A percentile compares a stretch with the other conserved stretches of the same genome.
Evolutionary conservation across 2,888 invertebrate species (phyloP).

Genomic region (Drosophila borealis): DNA sequence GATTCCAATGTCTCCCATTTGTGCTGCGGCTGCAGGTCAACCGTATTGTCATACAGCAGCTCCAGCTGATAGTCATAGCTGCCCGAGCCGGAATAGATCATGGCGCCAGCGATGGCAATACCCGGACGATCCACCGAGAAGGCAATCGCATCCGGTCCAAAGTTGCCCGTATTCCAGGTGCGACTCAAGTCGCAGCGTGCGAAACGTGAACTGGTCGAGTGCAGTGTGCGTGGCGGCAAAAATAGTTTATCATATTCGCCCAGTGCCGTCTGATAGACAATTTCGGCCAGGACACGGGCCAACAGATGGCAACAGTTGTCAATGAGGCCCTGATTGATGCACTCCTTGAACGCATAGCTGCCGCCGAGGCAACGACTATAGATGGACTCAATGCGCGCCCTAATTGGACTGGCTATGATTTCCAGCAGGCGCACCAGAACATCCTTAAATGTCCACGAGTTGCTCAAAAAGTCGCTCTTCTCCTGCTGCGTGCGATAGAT

Average conservation of each 20-base stretch:
- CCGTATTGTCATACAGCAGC: conserved; percentile 90
- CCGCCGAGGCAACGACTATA: conserved; percentile 81
- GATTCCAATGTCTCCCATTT: conserved; percentile 96
- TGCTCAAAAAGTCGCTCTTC: conserved; percentile 83
- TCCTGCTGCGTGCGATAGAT: conserved; percentile 88
- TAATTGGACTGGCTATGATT: conserved; percentile 92
- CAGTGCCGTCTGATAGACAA: conserved; percentile 92
- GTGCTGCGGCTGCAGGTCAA: conserved; percentile 86
- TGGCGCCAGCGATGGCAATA: conserved; percentile 94
- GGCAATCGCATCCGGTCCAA: conserved; percentile 98
- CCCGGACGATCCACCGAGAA: conserved; percentile 96
- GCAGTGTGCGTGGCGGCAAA: conserved; percentile 89
- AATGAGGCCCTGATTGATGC: conserved; percentile 86
- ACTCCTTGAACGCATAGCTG: conserved; percentile 84
- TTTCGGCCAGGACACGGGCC: conserved; percentile 94
- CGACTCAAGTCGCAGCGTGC: conserved; percentile 94
- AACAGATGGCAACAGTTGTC: conserved; percentile 91
- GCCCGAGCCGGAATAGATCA: conserved; percentile 95
- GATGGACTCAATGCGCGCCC: conserved; percentile 85
- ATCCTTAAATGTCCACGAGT: conserved; percentile 88
- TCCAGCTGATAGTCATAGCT: conserved; percentile 96
- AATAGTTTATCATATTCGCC: conserved; percentile 86
- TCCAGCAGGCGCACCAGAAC: conserved; percentile 93
- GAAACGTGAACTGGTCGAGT: conserved; percentile 95
- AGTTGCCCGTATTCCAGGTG: conserved; percentile 98